Evolutionary conservation across 2,113 vertebrate species (phyloP), one percentile per base, ranked within the genome.

Genomic region (Rattus norvegicus): DNA sequence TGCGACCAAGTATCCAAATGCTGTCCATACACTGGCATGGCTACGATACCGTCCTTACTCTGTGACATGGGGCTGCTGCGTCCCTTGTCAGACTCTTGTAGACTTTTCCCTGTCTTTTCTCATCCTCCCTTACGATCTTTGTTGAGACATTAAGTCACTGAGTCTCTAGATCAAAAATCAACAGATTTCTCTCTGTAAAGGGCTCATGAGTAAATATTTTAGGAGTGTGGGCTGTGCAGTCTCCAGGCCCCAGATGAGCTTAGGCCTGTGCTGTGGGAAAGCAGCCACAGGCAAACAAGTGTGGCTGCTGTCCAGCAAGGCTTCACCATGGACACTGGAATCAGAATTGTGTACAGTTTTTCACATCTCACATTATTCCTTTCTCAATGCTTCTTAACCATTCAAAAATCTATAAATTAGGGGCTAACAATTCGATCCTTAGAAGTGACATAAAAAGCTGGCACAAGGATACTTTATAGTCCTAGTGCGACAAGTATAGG

Each of bases 331-430:
- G 67, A 75, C 33, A 8, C 36, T 76, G 24, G 88, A 63, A 70
- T 54, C 69, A 67, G 72, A 91, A 73, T 49, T 81, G 73, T 49
- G 77, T 22, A 19, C 65, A 30, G 73, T 73, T 85, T 59, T 93
- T 93, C 80, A 59, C n/a, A 83, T 49, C 61, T 90, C 69, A 77
- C 65, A 90, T 76, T 91, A 14, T 90, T 84, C 39, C 81, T 87
- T 39, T 19, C 5, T 43, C 47, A 80, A 36, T 75, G 43, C 39
- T 85, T 93, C 84, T 67, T 73, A 93, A 92, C 49, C 36, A 96
- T 49, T 92, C 88, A 88, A 80, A 93, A 89, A 79, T 19, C 11
- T 88, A 28, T 72, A 87, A 77, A 52, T 88, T 69, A 69, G 28
- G 12, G 65, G 65, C 63, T 65, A 28, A 65, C 63, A n/a, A 16